Evolutionary conservation across 1,140 invertebrate species (phyloP).

Genomic region (Aethina tumida): DNA sequence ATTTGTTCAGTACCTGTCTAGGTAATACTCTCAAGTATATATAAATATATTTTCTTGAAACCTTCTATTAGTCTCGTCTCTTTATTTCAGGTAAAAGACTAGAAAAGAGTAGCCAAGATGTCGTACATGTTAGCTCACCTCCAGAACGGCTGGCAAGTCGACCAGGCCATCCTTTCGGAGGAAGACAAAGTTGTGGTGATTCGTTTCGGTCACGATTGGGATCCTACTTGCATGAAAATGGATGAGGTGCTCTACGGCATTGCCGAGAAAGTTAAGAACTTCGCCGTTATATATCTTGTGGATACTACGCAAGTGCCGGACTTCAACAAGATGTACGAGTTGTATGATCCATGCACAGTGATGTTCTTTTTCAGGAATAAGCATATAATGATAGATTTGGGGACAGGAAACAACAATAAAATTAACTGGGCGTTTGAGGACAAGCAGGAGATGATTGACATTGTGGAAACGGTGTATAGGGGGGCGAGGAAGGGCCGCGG

Average conservation of each 20-base stretch:
- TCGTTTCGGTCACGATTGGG: constrained; percentile 98
- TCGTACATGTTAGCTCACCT: constrained; percentile 99
- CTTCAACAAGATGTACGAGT: constrained; percentile 99
- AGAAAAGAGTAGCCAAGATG: constrained; percentile 51
- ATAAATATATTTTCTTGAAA: too few species aligned
- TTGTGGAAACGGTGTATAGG: constrained; percentile 95
- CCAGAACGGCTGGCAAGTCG: constrained; percentile 99
- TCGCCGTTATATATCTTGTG: constrained; percentile 95
- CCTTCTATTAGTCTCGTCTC: too few species aligned
- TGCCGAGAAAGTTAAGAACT: constrained; percentile 97
- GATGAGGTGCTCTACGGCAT: constrained; percentile 98
- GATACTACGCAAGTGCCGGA: constrained; percentile 98
- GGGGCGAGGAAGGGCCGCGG: constrained; percentile 99
- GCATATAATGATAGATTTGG: constrained; percentile 99
- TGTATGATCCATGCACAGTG: constrained; percentile 98
- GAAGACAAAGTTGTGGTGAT: constrained; percentile 97
- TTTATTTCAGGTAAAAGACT: too few species aligned
- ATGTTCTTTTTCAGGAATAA: constrained; percentile 99
- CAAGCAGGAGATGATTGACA: constrained; percentile 99
- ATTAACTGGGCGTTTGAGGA: constrained; percentile 99
- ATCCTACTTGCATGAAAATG: constrained; percentile 99
- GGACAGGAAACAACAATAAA: constrained; percentile 99
- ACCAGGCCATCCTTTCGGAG: constrained; percentile 96
- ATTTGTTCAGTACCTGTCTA: too few species aligned
- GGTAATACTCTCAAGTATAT: too few species aligned